Percentiles rank a stretch among this genome's conserved stretches.
Evolutionary conservation across 2,888 invertebrate genomes (phyloP).

Genomic region (Lacanobia wlatinum): DNA sequence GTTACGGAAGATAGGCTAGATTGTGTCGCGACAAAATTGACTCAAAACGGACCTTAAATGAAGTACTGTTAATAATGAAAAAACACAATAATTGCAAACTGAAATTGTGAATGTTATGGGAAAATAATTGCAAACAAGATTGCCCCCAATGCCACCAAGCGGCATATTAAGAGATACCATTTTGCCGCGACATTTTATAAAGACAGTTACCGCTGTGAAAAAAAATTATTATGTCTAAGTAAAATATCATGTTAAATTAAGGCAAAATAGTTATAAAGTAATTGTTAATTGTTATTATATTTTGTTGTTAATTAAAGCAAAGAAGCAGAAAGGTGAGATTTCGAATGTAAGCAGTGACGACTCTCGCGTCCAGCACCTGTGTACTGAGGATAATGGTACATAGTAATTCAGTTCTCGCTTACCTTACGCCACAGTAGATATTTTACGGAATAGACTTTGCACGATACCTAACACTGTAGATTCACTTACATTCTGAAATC

Average conservation of each 20-base stretch:
- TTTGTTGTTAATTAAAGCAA: slow-evolving; percentile 87
- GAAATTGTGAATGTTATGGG: slow-evolving; percentile 28
- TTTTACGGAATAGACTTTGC: slow-evolving; percentile 51
- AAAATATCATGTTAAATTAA: slow-evolving; percentile 52
- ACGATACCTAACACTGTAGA: slow-evolving; percentile 43
- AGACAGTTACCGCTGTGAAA: slow-evolving; percentile 38
- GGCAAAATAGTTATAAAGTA: slow-evolving; percentile 49
- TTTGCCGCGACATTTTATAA: slow-evolving; percentile 54
- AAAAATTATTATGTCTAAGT: slow-evolving; percentile 45
- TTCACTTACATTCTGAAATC: slow-evolving; percentile 45
- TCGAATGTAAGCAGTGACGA: slow-evolving; percentile 81
- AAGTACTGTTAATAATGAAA: slow-evolving; percentile 3
- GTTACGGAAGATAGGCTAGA: slow-evolving; percentile 63
- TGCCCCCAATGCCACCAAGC: slow-evolving; percentile 25
- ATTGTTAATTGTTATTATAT: slow-evolving; percentile 62
- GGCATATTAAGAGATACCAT: slow-evolving; percentile 43
- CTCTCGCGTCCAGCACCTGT: slow-evolving; percentile 77
- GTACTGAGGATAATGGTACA: slow-evolving; percentile 81
- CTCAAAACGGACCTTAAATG: slow-evolving; percentile 13
- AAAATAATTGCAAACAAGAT: slow-evolving; percentile 10
- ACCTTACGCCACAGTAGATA: slow-evolving; percentile 52
- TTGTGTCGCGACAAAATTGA: slow-evolving; percentile 64
- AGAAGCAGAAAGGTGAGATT: slow-evolving; percentile 87
- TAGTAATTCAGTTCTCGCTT: slow-evolving; percentile 72
- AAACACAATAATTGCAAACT: slow-evolving; percentile 23